These are phyloP conservation scores for Conus ventricosus DNA, from an alignment of 1,140 invertebrate species.

Conservation along the genomic window DNA sequence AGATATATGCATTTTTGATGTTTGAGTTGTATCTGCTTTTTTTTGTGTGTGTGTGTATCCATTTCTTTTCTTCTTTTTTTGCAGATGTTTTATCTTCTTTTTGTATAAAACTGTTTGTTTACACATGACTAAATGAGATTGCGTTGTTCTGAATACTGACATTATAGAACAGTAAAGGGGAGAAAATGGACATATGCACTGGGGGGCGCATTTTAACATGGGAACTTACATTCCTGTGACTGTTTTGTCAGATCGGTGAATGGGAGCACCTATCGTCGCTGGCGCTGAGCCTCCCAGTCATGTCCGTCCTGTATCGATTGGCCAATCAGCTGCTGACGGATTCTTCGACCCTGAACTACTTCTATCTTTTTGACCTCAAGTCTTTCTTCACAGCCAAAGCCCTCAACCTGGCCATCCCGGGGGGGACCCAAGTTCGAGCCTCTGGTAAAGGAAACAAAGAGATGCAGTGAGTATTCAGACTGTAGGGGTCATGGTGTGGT, in stretches of 20 bases:
- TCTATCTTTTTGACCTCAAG: conserved; percentile 99
- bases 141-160: no score
- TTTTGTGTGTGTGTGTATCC: no score
- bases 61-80: no score
- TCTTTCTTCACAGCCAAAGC: conserved; percentile 99
- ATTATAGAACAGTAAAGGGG: no score
- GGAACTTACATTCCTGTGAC: neutral
- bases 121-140: no score
- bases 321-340: conserved; percentile 99
- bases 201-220: no score
- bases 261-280: conserved; percentile 96
- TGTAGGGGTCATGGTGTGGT: neutral
- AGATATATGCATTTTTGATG: no score
- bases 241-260: conserved; percentile 86
- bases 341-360: conserved; percentile 98
- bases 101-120: no score
- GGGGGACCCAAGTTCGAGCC: conserved; percentile 99
- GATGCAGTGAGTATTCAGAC: conserved; percentile 29
- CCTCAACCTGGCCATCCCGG: conserved; percentile 99
- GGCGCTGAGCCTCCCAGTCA: conserved; percentile 95
- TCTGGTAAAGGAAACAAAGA: neutral
- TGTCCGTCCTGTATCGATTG: conserved; percentile 97
- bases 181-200: no score
- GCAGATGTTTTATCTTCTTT: no score
- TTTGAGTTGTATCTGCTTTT: no score